A percentile compares a stretch with the other conserved stretches of the same genome.
These are phyloP conservation scores for Misgurnus mizolepis DNA, from an alignment of 2,113 vertebrate species.

Conservation along the genomic window DNA sequence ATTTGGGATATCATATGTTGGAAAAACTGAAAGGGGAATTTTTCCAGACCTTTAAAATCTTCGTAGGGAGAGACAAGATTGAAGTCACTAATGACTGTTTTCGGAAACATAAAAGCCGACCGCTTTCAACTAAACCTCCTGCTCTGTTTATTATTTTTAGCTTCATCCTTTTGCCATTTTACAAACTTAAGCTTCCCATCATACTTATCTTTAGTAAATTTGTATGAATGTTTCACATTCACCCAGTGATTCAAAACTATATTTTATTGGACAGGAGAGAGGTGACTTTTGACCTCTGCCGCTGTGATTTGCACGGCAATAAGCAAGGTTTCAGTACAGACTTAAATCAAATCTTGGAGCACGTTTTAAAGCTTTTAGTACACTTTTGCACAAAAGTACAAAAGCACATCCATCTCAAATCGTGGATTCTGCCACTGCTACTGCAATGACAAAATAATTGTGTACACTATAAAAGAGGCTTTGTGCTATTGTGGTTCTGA, in stretches of 20 bases:
- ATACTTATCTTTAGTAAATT: background rate
- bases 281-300: background rate
- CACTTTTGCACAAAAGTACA: background rate
- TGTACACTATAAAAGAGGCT: background rate
- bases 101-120: background rate
- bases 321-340: constrained; percentile 51
- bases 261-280: background rate
- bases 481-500: constrained; percentile 2
- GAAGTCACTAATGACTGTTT: background rate
- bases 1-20: background rate
- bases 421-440: background rate
- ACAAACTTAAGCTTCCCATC: background rate
- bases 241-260: background rate
- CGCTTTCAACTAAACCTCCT: background rate
- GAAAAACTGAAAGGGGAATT: background rate
- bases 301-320: constrained; percentile 55
- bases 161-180: background rate
- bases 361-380: constrained; percentile 1
- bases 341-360: constrained; percentile 35
- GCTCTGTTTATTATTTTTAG: background rate
- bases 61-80: background rate
- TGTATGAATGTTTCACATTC: background rate
- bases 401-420: background rate
- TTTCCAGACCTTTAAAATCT: background rate
- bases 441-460: background rate